Conservation (phyloP, 2,797 vertebrate genomes). For the Sebastes itinus region DNA sequence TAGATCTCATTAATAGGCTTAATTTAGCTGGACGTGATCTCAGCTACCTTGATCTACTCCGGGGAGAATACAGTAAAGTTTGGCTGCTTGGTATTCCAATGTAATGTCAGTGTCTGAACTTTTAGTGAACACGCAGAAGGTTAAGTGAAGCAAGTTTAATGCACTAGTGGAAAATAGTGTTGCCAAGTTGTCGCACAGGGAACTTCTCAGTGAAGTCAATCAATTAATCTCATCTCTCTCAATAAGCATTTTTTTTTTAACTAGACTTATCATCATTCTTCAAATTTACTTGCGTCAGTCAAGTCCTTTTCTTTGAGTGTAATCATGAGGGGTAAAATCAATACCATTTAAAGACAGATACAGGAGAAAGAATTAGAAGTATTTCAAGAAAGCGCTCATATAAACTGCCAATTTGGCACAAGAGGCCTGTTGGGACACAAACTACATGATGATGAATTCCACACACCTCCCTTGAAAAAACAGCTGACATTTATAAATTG, state of each 20-base stretch:
- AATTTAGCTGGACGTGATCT: constrained; percentile 13
- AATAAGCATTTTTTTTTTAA: neutral
- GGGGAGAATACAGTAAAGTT: neutral
- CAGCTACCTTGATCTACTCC: constrained; percentile 2
- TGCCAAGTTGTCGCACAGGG: neutral
- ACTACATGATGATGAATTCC: neutral
- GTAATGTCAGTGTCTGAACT: neutral
- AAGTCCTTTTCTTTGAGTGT: neutral
- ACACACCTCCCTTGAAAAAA: neutral
- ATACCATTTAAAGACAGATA: neutral
- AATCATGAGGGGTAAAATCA: neutral
- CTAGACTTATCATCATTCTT: neutral
- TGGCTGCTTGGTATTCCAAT: neutral
- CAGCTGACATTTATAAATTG: neutral
- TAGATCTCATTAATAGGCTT: constrained; percentile 7
- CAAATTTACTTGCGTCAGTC: neutral
- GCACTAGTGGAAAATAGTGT: neutral
- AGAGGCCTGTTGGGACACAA: neutral
- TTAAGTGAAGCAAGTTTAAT: neutral
- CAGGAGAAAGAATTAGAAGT: neutral
- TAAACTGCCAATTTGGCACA: neutral
- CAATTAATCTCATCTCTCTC: neutral
- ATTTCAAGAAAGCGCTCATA: neutral
- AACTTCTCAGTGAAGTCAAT: neutral
- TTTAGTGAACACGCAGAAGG: neutral